A percentile compares a stretch with the other conserved stretches of the same genome.
These are phyloP conservation scores for Orycteropus afer DNA, from an alignment of 2,113 vertebrate species.

Conservation along the genomic window DNA sequence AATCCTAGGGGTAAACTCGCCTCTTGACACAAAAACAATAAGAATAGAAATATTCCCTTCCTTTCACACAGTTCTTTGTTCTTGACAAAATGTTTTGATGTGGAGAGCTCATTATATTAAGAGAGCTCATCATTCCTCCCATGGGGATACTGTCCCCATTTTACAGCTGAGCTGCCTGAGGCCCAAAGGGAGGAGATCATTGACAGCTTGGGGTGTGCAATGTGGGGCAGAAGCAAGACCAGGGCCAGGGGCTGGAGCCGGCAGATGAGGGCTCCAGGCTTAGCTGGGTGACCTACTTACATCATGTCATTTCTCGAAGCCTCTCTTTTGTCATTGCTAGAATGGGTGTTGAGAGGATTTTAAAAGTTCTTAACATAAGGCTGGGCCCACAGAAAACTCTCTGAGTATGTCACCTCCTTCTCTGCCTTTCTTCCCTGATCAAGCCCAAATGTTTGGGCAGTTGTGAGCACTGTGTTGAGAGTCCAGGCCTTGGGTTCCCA, in stretches of 20 bases:
- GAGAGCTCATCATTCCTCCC: neutral
- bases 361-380: neutral
- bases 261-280: neutral
- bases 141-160: accelerated
- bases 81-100: neutral
- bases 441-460: neutral
- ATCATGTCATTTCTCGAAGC: neutral
- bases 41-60: neutral
- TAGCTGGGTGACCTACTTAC: neutral
- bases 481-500: neutral
- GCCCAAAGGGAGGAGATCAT: too few relatives aligned
- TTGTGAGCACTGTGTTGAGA: neutral
- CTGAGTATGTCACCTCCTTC: neutral
- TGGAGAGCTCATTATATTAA: neutral
- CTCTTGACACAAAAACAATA: slow-evolving; percentile 17
- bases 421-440: neutral
- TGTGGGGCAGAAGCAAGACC: neutral
- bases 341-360: neutral
- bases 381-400: accelerated
- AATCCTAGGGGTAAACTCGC: neutral
- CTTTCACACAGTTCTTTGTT: neutral
- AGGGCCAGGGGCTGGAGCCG: neutral
- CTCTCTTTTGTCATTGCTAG: neutral
- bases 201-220: neutral
- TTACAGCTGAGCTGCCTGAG: accelerated